Evolutionary conservation across 2,797 vertebrate genomes (phyloP), one percentile per base, ranked within the genome.

Genomic region (Brachymystax lenok): DNA sequence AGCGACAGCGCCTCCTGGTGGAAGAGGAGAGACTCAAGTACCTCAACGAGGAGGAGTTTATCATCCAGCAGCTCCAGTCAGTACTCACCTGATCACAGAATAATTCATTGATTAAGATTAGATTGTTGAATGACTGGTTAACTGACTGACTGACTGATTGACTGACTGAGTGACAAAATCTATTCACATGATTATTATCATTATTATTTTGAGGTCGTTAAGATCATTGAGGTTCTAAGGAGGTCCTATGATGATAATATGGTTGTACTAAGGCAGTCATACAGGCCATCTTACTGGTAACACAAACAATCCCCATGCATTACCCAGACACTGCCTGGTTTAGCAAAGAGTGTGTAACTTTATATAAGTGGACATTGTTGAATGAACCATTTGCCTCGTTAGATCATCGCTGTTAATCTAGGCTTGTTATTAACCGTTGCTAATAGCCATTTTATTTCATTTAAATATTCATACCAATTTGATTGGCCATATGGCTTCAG

Each of bases 61-160:
- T 99, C 85, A 98, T 97, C 72, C 98, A 99, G 91, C 98, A 99
- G 91, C 95, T 99, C 61, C 98, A 99, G 98, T 99, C 84, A 96
- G 97, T 81, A 70, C 56, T 59, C 56, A 59, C 16, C 54, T 19
- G 17, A 7, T 6, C 52, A 19, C 1, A 1, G 5, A 19, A 16
- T 54, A 6, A 59, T 59, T n/a, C 4, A 17, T 54, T 54, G 4
- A 1, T 19, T 52, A 16, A 52, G 12, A 52, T 52, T 19, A 5
- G 3, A 4, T 54, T 54, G 10, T 46, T 46, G 10, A 46, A 46
- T 46, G 40, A 54, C 4, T 54, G 14, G 4, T 6, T 54, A 6
- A 16, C 17, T 54, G 17, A 6, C 6, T 59, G 13, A 56, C 16
- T 56, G 52, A 17, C 52, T 54, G 3, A 54, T 16, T 54, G 13